Evolutionary conservation across 2,888 invertebrate species (phyloP).

Genomic region (Micoletzkya japonica): DNA sequence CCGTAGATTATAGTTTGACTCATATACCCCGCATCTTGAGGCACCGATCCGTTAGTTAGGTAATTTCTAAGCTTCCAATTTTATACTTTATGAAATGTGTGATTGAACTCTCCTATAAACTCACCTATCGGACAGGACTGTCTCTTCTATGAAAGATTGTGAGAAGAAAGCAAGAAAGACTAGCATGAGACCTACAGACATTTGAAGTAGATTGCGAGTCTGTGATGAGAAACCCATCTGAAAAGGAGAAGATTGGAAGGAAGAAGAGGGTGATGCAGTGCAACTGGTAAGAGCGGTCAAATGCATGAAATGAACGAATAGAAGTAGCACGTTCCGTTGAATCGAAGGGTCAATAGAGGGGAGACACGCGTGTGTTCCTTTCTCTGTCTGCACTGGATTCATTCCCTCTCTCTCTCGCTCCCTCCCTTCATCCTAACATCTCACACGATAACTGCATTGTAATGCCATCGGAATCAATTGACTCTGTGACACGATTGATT

Average conservation of each 20-base stretch:
- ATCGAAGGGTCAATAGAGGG: too few species aligned
- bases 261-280: too few species aligned
- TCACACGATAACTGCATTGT: not conserved
- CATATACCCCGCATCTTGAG: conserved; percentile 34
- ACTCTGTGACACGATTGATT: too few species aligned
- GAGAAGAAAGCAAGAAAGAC: conserved; percentile 24
- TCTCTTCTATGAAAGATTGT: conserved; percentile 35
- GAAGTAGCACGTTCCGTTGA: not conserved
- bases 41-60: conserved; percentile 26
- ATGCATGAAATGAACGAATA: too few species aligned
- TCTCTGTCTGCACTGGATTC: not conserved
- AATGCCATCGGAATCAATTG: too few species aligned
- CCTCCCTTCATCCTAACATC: not conserved
- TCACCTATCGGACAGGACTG: conserved; percentile 30
- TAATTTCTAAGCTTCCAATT: not conserved
- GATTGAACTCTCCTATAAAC: not conserved
- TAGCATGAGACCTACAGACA: not conserved
- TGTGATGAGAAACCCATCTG: not conserved
- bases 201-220: conserved; percentile 8
- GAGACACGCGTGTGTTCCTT: not conserved
- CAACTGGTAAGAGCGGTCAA: not conserved
- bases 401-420: not conserved
- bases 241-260: not conserved
- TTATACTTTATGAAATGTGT: not conserved
- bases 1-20: conserved; percentile 37